Evolutionary conservation across 2,888 invertebrate species (phyloP).

Genomic region (Stegophylla sp.): DNA sequence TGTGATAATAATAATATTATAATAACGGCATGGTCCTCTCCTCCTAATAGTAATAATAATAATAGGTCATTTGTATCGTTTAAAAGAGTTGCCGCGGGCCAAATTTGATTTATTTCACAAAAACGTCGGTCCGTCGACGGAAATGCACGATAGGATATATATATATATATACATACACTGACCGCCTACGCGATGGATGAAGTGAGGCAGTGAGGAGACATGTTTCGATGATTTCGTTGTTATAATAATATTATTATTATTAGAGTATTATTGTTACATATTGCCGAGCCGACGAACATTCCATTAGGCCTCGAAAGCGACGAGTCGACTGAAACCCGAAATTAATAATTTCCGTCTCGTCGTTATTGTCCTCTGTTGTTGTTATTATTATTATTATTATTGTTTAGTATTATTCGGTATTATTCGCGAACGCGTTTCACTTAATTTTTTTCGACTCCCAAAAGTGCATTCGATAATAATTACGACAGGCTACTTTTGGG

Average conservation of each 20-base stretch:
- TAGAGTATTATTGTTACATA: neutral
- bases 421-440: neutral
- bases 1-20: too few species aligned
- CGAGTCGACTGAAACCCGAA: neutral
- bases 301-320: conserved; percentile 25
- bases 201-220: too few species aligned
- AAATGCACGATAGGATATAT: conserved; percentile 17
- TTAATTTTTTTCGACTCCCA: neutral
- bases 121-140: conserved; percentile 19
- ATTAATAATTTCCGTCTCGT: neutral
- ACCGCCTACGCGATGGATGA: neutral
- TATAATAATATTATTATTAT: neutral
- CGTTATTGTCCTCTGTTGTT: too few species aligned
- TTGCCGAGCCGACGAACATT: conserved; percentile 2
- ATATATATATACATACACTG: too few species aligned
- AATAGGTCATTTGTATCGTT: conserved; percentile 55
- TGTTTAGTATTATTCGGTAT: neutral
- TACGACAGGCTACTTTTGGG: too few species aligned
- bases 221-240: neutral
- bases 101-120: conserved; percentile 49
- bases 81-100: conserved; percentile 34
- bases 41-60: too few species aligned
- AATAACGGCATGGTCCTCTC: conserved; percentile 2
- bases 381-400: neutral
- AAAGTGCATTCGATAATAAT: conserved; percentile 23